These are phyloP conservation scores for Ginglymostoma cirratum DNA, from an alignment of 2,113 vertebrate genomes.

Conservation along the genomic window DNA sequence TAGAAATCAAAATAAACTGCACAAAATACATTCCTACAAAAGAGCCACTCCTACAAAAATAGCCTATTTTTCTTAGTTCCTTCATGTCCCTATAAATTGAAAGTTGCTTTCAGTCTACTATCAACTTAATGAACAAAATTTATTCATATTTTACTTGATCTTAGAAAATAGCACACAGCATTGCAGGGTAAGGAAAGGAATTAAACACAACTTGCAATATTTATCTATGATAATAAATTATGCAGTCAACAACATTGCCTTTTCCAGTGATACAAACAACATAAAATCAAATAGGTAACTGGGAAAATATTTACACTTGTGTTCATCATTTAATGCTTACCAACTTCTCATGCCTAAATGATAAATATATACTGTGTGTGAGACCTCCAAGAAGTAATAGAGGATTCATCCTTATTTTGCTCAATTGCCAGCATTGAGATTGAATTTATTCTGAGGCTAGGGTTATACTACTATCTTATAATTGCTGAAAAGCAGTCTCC, in stretches of 20 bases:
- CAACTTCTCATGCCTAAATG: too few relatives aligned
- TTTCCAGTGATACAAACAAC: background rate
- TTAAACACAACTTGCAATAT: background rate
- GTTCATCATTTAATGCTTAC: background rate
- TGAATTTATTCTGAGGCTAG: background rate
- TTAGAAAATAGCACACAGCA: background rate
- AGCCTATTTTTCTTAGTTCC: background rate
- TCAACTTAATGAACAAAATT: background rate
- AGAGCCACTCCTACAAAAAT: background rate
- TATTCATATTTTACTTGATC: background rate
- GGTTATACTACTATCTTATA: background rate
- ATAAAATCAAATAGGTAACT: background rate
- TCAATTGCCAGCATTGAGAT: background rate
- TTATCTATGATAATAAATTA: background rate
- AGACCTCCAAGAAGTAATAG: background rate
- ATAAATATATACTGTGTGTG: background rate
- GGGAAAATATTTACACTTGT: background rate
- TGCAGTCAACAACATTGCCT: background rate
- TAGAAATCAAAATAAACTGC: background rate
- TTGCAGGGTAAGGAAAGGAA: background rate
- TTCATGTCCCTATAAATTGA: background rate
- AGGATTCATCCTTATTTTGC: background rate
- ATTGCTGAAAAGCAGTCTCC: background rate
- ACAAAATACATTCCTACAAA: background rate
- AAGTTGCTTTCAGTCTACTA: background rate